phyloP scores from a whole-genome alignment of 1,140 invertebrate genomes.

The Drosophila leontia region DNA sequence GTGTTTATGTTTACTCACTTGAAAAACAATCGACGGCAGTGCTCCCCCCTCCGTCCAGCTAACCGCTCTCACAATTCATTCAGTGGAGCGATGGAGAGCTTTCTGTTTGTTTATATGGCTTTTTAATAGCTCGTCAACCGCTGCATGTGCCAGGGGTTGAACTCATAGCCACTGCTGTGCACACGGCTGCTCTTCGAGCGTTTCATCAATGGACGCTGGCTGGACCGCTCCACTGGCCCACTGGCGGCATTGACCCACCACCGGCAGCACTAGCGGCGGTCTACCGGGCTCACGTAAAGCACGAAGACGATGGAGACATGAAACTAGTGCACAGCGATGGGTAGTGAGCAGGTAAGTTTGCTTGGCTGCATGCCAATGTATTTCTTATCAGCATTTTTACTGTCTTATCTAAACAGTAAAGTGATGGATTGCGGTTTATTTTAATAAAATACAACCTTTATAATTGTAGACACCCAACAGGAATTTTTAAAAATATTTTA shows the following conservation, averaged over 20 bases:
- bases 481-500: not conserved
- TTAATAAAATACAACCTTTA: not conserved
- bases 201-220: slow-evolving; percentile 60
- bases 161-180: slow-evolving; percentile 52
- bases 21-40: slow-evolving; percentile 63
- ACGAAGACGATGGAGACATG: slow-evolving; percentile 6
- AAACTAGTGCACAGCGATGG: slow-evolving; percentile 8
- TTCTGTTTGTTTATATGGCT: slow-evolving; percentile 75
- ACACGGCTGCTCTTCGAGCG: slow-evolving; percentile 30
- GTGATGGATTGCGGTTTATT: slow-evolving; percentile 1
- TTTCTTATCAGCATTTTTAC: not conserved
- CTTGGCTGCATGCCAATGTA: not conserved
- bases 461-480: not conserved
- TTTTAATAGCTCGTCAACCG: slow-evolving; percentile 75
- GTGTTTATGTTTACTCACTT: slow-evolving; percentile 62
- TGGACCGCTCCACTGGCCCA: slow-evolving; percentile 46
- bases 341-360: slow-evolving; percentile 13
- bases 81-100: slow-evolving; percentile 41
- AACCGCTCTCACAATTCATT: slow-evolving; percentile 43
- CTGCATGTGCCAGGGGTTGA: slow-evolving; percentile 59
- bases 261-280: slow-evolving; percentile 3
- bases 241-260: slow-evolving; percentile 46
- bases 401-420: slow-evolving; percentile 12
- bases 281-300: slow-evolving; percentile 30
- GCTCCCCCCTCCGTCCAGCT: slow-evolving; percentile 1